Base-by-base conservation (phyloP, 2,888 invertebrate genomes). In the Drosophila lacicola region DNA sequence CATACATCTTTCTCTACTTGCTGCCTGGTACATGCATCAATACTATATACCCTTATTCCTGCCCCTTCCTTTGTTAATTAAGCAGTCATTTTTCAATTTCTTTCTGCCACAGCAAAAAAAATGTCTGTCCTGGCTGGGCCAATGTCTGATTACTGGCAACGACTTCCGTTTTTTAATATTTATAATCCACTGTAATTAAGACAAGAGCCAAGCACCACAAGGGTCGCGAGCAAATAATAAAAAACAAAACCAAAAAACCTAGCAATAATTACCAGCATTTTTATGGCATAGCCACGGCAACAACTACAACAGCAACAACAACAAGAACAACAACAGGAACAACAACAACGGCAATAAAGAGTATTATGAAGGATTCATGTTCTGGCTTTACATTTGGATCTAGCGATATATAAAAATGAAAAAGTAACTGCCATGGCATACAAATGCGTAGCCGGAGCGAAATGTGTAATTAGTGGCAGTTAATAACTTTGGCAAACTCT, bases 381-480 rank as follows among this genome's bases (percentile, higher is more conserved):
- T 34, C 58, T 58, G 68, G 53, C 49, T 49, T 44, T 49, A 44
- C 58, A 67, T 54, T 55, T 61, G 68, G 49, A 45, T 67, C 57
- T 61, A 36, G 51, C 51, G 33, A 57, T 51, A 57, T 55, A 46
- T 63, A 51, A 55, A 70, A 68, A 49, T 47, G 70, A 69, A 66
- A 65, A 61, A 78, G 58, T 63, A 72, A 78, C 68, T 69, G 61
- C 73, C 79, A 73, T 73, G 76, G 79, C 73, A 79, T 81, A 80
- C 81, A 81, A 80, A 80, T 80, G 74, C 80, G 79, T 79, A 66
- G 79, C 70, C 68, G 55, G 74, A 70, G 62, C 63, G 75, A 74
- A 81, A 79, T 81, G 82, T 72, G 72, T 81, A 81, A 81, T 81
- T 81, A 81, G 81, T 69, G 73, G 82, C 82, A 82, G 82, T 81